Evolutionary conservation across 1,140 invertebrate genomes (phyloP), one percentile per base, ranked within the genome.

Genomic region (Prorops nasuta): DNA sequence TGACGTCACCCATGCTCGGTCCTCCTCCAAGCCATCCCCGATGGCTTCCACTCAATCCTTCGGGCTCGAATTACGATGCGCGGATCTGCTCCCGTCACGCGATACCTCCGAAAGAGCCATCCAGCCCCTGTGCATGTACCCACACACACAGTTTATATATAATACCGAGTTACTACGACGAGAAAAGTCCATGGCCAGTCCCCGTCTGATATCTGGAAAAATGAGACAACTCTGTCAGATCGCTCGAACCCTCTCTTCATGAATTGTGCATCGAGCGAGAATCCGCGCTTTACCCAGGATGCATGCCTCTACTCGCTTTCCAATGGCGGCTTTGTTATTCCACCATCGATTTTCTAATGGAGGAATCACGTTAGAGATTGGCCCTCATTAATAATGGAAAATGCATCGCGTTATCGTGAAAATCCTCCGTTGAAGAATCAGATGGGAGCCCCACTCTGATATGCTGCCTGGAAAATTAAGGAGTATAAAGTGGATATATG

Each of bases 1-100:
- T 59, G 60, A 68, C 65, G 64, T 63, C 62, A 63, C 56, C 40
- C n/a, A n/a, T n/a, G n/a, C n/a, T n/a, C n/a, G 47, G 46, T 44
- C 47, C 51, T 48, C 50, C 49, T 43, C 44, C 43, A 12, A 46
- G 42, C 46, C 56, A 59, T 41, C 39, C 44, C 22, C 44, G 17
- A 2, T 35, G 44, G 50, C 52, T 47, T 31, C 31, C 45, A 54
- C 48, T 58, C 54, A 53, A 57, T 50, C 44, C 51, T 7, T 15
- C 38, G 28, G 14, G 31, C 51, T 61, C 54, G 58, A 54, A 58
- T 61, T 58, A 63, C 59, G 45, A 47, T 42, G 22, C 51, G 41
- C 31, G 45, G 51, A 21, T 45, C 16, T 31, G 16, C 16, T n/a
- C n/a, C 16, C 10, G 14, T 47, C 22, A 10, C n/a, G 14, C 7